phyloP scores from a whole-genome alignment of 2,113 vertebrate species.

The Ochotona curzoniae region DNA sequence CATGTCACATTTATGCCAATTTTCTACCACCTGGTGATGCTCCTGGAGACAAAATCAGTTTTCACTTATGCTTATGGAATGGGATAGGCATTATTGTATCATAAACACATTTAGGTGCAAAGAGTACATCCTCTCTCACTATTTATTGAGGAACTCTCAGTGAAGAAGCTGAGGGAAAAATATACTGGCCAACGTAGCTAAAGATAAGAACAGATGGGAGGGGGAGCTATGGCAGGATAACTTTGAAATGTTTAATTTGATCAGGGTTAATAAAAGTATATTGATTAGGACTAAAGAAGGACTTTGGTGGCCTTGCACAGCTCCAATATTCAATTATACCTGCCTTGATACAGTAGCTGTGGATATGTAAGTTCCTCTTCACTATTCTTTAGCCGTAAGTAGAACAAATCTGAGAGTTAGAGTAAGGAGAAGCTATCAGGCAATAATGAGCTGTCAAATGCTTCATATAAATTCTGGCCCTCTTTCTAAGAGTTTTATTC shows the following conservation, averaged over 20 bases:
- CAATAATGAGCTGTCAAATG: neutral
- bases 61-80: conserved; percentile 44
- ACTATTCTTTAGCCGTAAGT: neutral
- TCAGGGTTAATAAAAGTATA: neutral
- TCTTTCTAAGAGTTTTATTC: neutral
- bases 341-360: neutral
- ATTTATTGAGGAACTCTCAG: neutral
- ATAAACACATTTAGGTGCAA: neutral
- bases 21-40: conserved; percentile 23
- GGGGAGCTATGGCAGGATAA: neutral
- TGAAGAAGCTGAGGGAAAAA: neutral
- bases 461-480: neutral
- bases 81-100: conserved; percentile 41
- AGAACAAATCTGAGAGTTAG: neutral
- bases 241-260: neutral
- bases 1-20: conserved; percentile 38
- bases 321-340: neutral
- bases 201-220: neutral
- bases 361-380: neutral
- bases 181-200: neutral
- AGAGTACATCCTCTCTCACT: neutral
- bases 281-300: neutral
- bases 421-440: neutral
- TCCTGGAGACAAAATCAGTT: conserved; percentile 40
- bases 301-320: neutral